phyloP scores from a whole-genome alignment of 2,113 vertebrate genomes.

The Craseonycteris thonglongyai region DNA sequence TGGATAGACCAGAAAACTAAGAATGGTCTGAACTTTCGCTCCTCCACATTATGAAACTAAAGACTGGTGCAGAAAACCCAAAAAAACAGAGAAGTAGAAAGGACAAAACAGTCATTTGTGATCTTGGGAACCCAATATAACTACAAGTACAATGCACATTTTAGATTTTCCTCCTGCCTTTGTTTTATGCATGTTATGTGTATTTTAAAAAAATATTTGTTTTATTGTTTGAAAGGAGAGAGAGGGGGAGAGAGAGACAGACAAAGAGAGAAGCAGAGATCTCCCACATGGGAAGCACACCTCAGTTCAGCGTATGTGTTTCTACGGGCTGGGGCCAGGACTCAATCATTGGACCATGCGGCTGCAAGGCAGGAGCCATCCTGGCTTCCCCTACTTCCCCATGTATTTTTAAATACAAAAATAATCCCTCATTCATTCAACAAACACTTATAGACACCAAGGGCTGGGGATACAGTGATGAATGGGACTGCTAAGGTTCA shows the following conservation, averaged over 20 bases:
- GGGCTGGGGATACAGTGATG: not conserved
- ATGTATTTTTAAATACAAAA: not conserved
- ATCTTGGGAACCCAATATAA: not conserved
- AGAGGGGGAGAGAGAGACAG: no score
- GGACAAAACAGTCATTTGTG: not conserved
- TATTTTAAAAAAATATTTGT: conserved; percentile 16
- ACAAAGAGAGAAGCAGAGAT: no score
- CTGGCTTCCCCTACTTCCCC: no score
- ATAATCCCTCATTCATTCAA: not conserved
- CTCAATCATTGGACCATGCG: no score
- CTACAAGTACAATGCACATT: not conserved
- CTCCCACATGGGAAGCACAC: no score
- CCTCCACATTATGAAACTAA: not conserved
- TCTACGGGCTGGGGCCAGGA: no score
- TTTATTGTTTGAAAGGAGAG: no score
- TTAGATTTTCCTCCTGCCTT: not conserved
- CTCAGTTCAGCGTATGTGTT: no score
- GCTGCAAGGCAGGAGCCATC: no score
- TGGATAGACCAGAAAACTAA: not conserved
- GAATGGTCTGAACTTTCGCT: not conserved
- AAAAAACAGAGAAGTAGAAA: not conserved
- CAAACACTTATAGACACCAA: not conserved
- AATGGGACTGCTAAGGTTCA: not conserved
- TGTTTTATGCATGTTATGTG: not conserved
- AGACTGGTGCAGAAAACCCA: not conserved